These are phyloP conservation scores for Cyprinodon tularosa DNA, from an alignment of 2,113 vertebrate genomes.

Conservation along the genomic window DNA sequence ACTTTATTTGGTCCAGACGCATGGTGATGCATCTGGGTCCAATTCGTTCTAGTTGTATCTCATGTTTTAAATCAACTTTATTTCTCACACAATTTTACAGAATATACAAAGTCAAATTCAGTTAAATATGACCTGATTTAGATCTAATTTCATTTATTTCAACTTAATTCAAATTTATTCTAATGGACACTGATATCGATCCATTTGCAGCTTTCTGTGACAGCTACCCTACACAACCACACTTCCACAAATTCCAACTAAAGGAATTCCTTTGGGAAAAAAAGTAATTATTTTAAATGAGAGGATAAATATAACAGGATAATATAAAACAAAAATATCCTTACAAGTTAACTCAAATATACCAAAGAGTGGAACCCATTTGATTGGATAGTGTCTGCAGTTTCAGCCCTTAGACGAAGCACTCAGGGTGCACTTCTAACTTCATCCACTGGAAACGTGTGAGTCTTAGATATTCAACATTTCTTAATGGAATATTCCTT, in stretches of 20 bases:
- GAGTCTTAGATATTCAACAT: constrained; percentile 2
- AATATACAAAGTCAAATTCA: not conserved
- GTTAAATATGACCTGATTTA: not conserved
- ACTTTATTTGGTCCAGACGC: too few relatives aligned
- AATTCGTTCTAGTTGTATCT: too few relatives aligned
- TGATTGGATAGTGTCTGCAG: not conserved
- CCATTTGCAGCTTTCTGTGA: not conserved
- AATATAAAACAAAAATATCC: not conserved
- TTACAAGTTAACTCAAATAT: not conserved
- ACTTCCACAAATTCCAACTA: not conserved
- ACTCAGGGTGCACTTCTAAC: not conserved
- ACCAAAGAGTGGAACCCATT: not conserved
- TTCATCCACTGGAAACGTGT: not conserved
- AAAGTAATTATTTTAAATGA: too few relatives aligned
- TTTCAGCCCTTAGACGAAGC: not conserved
- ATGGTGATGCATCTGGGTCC: too few relatives aligned
- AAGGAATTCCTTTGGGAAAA: not conserved
- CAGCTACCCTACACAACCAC: not conserved
- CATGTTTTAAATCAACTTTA: too few relatives aligned
- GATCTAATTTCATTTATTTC: too few relatives aligned
- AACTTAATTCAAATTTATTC: not conserved
- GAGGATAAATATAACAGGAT: not conserved
- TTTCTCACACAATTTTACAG: too few relatives aligned
- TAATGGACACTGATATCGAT: not conserved
- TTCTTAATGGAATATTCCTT: constrained; percentile 37